Base-by-base conservation (phyloP, 2,888 invertebrate genomes). In the Bruchidius siliquastri region DNA sequence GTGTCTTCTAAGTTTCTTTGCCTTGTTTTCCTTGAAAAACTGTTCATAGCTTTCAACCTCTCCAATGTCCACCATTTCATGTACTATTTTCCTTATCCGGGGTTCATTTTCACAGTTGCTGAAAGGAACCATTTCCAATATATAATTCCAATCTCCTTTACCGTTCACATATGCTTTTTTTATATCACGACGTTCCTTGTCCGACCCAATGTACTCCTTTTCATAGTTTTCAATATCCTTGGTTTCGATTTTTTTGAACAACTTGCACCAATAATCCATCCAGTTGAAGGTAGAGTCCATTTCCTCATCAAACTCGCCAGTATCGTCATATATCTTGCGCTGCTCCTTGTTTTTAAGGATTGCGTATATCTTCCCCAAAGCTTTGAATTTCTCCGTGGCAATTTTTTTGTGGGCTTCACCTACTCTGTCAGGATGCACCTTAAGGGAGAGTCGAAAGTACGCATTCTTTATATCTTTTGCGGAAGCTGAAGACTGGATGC, bases 381-480 rank as follows among this genome's bases (percentile, higher is more conserved):
- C 91, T 88, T 98, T 97, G 83, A 98, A 98, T 86, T 96, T 96
- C 84, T 94, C 93, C 2, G 97, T 98, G 0, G 97, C 94, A 79
- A 91, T 90, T 72, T 90, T 88, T 85, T 96, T 96, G 73, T 94
- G 90, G 67, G 88, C 87, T 78, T 95, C 94, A 0, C 89, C 89
- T 0, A 96, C 97, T 79, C 97, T 89, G 86, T 99, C 98, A 0
- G 98, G 99, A 88, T 99, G 99, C 22, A 96, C 94, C 82, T 93
- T 90, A 26, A 99, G 87, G 0, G 98, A 98, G 67, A 95, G 85
- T 84, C 93, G 94, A 86, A 97, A 95, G 84, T 98, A 99, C 0
- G 97, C 97, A 85, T 96, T 97, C 84, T 97, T 97, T 4, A 99
- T 96, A 86, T 96, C 93, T 87, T 93, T 93, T 71, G 92, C 92